Conservation (phyloP, 2,797 vertebrate species). For the Syndactyla subalaris region DNA sequence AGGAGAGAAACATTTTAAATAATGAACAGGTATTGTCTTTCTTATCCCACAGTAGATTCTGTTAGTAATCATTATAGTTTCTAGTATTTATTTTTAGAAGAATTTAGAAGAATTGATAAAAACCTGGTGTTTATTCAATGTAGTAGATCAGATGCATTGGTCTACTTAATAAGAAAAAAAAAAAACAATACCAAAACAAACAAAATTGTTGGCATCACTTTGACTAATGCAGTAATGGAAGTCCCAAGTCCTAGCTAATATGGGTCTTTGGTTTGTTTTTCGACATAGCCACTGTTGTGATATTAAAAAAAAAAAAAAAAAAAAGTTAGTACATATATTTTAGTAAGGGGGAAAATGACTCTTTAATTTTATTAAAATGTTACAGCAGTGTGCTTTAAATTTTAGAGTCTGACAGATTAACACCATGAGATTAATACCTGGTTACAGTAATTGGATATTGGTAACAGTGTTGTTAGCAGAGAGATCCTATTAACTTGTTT, state of each 20-base stretch:
- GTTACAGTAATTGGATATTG: slow-evolving; percentile 71
- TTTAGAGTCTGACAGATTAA: slow-evolving; percentile 61
- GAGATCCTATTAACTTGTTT: slow-evolving; percentile 72
- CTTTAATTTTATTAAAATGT: slow-evolving; percentile 49
- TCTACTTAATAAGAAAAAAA: neutral
- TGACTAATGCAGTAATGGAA: neutral
- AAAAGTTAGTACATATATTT: neutral
- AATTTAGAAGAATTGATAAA: neutral
- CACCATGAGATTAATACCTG: slow-evolving; percentile 72
- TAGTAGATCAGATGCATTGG: neutral
- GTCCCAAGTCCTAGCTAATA: neutral
- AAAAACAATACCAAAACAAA: neutral
- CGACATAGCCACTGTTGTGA: neutral
- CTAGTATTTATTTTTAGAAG: neutral
- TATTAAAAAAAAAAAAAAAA: neutral
- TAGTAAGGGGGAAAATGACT: neutral
- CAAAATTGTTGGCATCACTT: neutral
- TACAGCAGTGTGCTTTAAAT: slow-evolving; percentile 16
- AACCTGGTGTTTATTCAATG: neutral
- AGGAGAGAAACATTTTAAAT: neutral
- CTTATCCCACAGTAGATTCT: neutral
- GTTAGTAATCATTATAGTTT: neutral
- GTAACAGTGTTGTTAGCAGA: slow-evolving; percentile 53
- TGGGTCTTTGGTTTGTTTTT: neutral
- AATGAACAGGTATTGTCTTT: neutral